phyloP scores from a whole-genome alignment of 37 sponge, comb jelly and placozoan genomes.

The Mnemiopsis leidyi region DNA sequence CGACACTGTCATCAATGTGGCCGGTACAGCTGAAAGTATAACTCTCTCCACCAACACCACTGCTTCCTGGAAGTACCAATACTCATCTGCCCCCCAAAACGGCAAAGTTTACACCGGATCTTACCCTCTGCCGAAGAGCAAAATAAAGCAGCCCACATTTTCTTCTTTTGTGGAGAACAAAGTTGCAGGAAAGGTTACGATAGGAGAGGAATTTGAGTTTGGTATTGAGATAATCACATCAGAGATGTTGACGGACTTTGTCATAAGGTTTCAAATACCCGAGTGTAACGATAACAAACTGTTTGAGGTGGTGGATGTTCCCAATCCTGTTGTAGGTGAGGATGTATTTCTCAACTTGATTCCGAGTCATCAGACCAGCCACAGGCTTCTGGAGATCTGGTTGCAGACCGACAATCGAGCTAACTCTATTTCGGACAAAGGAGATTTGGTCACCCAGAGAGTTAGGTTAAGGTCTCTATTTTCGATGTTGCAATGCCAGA shows the following conservation, averaged over 20 bases:
- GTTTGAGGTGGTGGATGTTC: conserved; percentile 2
- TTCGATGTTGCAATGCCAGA: conserved; percentile 28
- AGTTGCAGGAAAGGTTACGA: conserved; percentile 2
- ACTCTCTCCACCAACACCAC: background rate
- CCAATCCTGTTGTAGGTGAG: background rate
- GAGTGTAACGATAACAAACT: background rate
- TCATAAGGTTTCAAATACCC: background rate
- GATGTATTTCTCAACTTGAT: background rate
- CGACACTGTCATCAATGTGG: background rate
- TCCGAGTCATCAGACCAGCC: background rate
- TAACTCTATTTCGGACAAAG: background rate
- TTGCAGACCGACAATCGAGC: background rate
- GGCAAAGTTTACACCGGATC: background rate
- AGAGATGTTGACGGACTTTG: conserved; percentile 43
- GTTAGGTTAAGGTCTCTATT: background rate
- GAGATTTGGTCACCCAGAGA: conserved; percentile 4
- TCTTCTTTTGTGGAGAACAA: background rate
- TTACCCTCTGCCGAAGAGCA: background rate
- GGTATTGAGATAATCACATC: background rate
- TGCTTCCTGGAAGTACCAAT: conserved; percentile 4
- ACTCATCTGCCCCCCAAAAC: background rate
- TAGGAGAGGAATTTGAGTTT: conserved; percentile 36
- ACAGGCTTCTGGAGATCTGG: background rate
- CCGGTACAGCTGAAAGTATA: background rate
- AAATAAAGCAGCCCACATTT: background rate